phyloP scores from a whole-genome alignment of 37 sponge, comb jelly and placozoan genomes.

The Spongilla lacustris region DNA sequence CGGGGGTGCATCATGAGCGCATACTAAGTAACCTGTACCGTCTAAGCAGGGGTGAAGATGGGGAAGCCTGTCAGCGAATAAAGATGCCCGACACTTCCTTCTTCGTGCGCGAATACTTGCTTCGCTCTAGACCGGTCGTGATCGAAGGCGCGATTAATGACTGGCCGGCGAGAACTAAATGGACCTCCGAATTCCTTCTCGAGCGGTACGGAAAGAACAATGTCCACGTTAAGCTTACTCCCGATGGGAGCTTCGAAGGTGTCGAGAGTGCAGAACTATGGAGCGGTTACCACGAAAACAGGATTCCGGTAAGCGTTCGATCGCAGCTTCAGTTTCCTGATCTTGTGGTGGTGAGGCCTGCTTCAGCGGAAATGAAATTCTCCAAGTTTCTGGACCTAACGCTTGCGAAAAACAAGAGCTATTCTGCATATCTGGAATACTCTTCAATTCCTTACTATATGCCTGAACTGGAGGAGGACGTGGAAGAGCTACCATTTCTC shows the following conservation, averaged over 20 bases:
- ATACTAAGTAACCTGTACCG: conserved; percentile 53
- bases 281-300: conserved; percentile 29
- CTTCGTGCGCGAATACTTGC: conserved; percentile 56
- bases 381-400: conserved; percentile 63
- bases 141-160: conserved; percentile 42
- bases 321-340: conserved; percentile 70
- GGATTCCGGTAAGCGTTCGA: conserved; percentile 60
- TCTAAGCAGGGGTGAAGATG: neutral
- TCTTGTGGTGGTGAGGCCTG: conserved; percentile 83
- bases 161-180: conserved; percentile 76
- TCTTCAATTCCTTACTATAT: conserved; percentile 81
- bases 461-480: conserved; percentile 68
- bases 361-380: conserved; percentile 71
- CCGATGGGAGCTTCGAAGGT: conserved; percentile 82
- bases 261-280: conserved; percentile 63
- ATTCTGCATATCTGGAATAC: conserved; percentile 84
- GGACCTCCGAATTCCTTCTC: conserved; percentile 57
- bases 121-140: conserved; percentile 75
- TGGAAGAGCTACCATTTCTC: conserved; percentile 61
- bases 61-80: conserved; percentile 41
- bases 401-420: conserved; percentile 12
- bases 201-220: conserved; percentile 36
- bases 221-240: conserved; percentile 76
- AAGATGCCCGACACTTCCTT: conserved; percentile 29
- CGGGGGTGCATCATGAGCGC: conserved; percentile 36